Conservation (phyloP, 2,888 invertebrate species). For the Scaeva pyrastri region DNA sequence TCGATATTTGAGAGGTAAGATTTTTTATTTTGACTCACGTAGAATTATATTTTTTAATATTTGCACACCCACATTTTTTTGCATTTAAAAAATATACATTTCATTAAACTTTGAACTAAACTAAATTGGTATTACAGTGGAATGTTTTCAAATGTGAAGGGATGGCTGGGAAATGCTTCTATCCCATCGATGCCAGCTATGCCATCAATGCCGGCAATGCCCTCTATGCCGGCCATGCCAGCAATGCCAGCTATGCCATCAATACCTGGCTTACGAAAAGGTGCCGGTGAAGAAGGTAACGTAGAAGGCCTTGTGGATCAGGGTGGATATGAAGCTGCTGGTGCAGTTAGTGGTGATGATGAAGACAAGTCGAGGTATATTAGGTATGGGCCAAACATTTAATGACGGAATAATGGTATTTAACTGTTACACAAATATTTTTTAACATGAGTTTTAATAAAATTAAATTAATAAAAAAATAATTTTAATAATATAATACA, state of each 20-base stretch:
- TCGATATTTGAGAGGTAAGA: constrained; percentile 62
- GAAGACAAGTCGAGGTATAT: constrained; percentile 95
- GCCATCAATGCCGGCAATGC: constrained; percentile 83
- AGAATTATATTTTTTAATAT: neutral
- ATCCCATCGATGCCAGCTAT: constrained; percentile 84
- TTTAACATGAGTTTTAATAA: constrained; percentile 55
- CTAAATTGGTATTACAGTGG: constrained; percentile 85
- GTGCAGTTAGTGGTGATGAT: constrained; percentile 86
- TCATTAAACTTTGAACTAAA: neutral
- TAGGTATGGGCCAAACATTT: constrained; percentile 88
- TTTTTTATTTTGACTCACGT: constrained; percentile 10
- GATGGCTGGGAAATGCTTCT: constrained; percentile 88
- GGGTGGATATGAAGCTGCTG: constrained; percentile 78
- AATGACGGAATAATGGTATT: constrained; percentile 83
- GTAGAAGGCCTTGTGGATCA: constrained; percentile 82
- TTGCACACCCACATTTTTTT: neutral
- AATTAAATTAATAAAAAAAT: constrained; percentile 37
- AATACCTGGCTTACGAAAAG: constrained; percentile 90
- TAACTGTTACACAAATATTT: constrained; percentile 71
- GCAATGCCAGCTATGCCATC: constrained; percentile 84
- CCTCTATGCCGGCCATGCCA: constrained; percentile 83
- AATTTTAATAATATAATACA: constrained; percentile 25
- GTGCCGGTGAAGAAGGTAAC: constrained; percentile 84
- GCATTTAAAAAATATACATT: too few relatives aligned
- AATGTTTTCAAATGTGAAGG: constrained; percentile 94